These are phyloP conservation scores for Brenthis hecate DNA, from an alignment of 2,888 invertebrate species.

Conservation along the genomic window DNA sequence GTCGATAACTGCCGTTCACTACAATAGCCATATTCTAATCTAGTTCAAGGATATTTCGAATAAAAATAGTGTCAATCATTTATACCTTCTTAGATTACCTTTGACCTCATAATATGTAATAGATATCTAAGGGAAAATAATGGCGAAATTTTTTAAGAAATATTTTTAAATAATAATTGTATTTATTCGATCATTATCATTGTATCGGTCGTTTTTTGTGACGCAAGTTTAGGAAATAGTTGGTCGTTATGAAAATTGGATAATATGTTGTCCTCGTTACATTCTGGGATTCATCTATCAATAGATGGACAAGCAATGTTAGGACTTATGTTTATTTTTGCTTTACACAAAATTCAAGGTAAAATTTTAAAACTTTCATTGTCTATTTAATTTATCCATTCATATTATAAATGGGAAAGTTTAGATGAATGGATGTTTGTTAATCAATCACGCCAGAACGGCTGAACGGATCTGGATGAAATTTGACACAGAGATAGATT, in stretches of 20 bases:
- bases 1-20: slow-evolving; percentile 49
- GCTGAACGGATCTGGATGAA: too few species aligned
- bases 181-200: neutral
- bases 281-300: neutral
- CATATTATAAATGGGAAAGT: too few species aligned
- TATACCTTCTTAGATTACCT: neutral
- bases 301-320: too few species aligned
- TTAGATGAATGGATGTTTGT: too few species aligned
- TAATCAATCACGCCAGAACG: too few species aligned
- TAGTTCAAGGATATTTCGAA: slow-evolving; percentile 28
- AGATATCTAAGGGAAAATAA: too few species aligned
- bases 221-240: neutral
- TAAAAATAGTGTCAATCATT: slow-evolving; percentile 1
- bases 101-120: slow-evolving; percentile 6
- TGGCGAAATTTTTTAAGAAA: neutral
- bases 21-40: slow-evolving; percentile 38
- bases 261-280: neutral
- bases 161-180: neutral
- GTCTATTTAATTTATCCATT: too few species aligned
- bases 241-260: neutral
- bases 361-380: too few species aligned
- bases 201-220: neutral
- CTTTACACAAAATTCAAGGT: too few species aligned
- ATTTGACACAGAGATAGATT: too few species aligned
- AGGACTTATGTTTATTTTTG: too few species aligned